phyloP scores from a whole-genome alignment of 2,113 vertebrate genomes.

The Scolopax mira region DNA sequence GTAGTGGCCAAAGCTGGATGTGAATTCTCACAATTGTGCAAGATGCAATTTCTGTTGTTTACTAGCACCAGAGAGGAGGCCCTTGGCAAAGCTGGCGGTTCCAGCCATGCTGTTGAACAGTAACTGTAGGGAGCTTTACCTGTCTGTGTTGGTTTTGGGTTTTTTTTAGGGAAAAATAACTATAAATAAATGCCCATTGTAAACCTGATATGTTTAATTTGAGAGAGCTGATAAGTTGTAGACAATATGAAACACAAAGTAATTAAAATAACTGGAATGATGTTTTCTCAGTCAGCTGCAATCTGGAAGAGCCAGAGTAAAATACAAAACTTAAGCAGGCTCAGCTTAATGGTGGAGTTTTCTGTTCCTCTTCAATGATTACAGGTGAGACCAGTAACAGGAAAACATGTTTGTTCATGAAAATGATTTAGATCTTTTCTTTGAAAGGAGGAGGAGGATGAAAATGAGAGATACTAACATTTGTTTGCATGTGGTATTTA shows the following conservation, averaged over 20 bases:
- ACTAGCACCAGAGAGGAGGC: not conserved
- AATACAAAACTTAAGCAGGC: not conserved
- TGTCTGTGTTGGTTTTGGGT: not conserved
- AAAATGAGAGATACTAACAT: not conserved
- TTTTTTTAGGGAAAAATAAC: not conserved
- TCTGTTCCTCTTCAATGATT: not conserved
- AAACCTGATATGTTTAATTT: not conserved
- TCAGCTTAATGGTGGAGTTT: not conserved
- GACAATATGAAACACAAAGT: not conserved
- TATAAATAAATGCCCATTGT: not conserved
- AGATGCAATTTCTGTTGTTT: not conserved
- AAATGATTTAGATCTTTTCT: not conserved
- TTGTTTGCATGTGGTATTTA: not conserved
- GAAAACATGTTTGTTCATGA: not conserved
- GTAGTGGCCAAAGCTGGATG: not conserved
- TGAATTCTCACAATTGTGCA: not conserved
- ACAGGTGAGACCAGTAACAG: not conserved
- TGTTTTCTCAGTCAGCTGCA: not conserved
- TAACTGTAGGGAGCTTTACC: not conserved
- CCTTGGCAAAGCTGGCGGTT: not conserved
- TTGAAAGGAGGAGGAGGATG: not conserved
- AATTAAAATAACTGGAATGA: not conserved
- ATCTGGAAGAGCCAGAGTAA: not conserved
- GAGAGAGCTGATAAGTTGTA: not conserved
- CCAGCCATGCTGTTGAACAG: rapidly evolving